Conservation (phyloP, 1,140 invertebrate species). For the Nylanderia fulva region DNA sequence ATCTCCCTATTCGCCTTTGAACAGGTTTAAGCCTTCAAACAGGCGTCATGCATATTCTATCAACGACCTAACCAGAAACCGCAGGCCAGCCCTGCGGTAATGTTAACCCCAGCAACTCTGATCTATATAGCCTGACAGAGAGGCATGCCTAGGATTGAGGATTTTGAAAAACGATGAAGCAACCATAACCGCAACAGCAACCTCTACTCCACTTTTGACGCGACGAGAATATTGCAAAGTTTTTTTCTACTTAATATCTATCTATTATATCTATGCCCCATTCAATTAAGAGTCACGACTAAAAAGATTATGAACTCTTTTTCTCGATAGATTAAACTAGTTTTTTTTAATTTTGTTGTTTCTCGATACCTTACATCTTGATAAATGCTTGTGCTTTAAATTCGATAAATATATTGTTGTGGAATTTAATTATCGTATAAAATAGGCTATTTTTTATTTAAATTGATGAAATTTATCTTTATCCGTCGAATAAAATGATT, state of each 20-base stretch:
- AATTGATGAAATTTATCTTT: slow-evolving; percentile 4
- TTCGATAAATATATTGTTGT: not conserved
- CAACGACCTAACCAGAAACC: slow-evolving; percentile 76
- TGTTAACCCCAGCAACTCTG: slow-evolving; percentile 74
- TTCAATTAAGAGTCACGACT: slow-evolving; percentile 19
- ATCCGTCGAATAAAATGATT: not conserved
- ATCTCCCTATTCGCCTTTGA: slow-evolving; percentile 63
- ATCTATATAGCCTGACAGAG: slow-evolving; percentile 66
- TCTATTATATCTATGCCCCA: not conserved
- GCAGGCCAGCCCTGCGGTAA: slow-evolving; percentile 73
- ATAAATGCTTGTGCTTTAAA: not conserved
- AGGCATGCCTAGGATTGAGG: slow-evolving; percentile 61
- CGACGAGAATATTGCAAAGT: slow-evolving; percentile 34
- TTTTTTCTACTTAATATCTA: slow-evolving; percentile 6
- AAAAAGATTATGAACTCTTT: slow-evolving; percentile 4
- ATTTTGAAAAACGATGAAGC: slow-evolving; percentile 71
- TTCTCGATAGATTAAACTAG: not conserved
- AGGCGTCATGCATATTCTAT: slow-evolving; percentile 81
- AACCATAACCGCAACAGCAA: slow-evolving; percentile 53
- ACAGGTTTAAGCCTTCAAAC: slow-evolving; percentile 77
- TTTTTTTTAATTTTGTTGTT: not conserved
- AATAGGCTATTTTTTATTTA: not conserved
- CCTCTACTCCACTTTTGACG: slow-evolving; percentile 39
- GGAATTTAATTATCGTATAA: not conserved
- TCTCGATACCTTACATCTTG: not conserved